Evolutionary conservation across 1,140 invertebrate species (phyloP).

Genomic region (Berghia stephanieae): DNA sequence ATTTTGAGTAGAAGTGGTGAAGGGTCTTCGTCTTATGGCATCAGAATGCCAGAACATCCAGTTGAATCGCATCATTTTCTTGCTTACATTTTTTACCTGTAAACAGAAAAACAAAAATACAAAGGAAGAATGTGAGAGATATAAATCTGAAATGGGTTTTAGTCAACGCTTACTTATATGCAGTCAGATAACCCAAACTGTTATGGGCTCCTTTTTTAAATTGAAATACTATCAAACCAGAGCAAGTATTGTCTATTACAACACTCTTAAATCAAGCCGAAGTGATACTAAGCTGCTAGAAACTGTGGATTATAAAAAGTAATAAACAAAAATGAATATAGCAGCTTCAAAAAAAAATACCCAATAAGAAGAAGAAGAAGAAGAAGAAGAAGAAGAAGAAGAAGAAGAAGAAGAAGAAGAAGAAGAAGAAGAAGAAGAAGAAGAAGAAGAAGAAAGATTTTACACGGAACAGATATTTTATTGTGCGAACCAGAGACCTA

Average conservation of each 20-base stretch:
- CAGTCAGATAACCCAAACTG: too few relatives aligned
- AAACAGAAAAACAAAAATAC: too few relatives aligned
- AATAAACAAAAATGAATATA: neutral
- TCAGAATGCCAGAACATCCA: too few relatives aligned
- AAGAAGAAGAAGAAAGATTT: neutral
- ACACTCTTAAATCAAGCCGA: neutral
- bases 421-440: neutral
- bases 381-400: neutral
- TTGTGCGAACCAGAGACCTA: too few relatives aligned
- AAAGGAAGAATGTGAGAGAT: too few relatives aligned
- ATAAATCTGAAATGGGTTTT: too few relatives aligned
- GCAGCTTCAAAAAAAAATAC: neutral
- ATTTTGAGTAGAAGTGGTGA: neutral
- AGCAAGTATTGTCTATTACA: neutral
- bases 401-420: neutral
- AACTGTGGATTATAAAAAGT: neutral
- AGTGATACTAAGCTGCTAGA: neutral
- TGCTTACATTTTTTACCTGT: too few relatives aligned
- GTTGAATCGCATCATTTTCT: too few relatives aligned
- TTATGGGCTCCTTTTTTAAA: too few relatives aligned
- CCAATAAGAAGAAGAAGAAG: neutral
- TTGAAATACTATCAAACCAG: neutral
- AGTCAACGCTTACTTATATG: too few relatives aligned
- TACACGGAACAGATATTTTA: too few relatives aligned
- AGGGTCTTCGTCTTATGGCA: neutral